These are phyloP conservation scores for Lacanobia oleracea DNA, from an alignment of 2,888 invertebrate genomes.

Conservation along the genomic window DNA sequence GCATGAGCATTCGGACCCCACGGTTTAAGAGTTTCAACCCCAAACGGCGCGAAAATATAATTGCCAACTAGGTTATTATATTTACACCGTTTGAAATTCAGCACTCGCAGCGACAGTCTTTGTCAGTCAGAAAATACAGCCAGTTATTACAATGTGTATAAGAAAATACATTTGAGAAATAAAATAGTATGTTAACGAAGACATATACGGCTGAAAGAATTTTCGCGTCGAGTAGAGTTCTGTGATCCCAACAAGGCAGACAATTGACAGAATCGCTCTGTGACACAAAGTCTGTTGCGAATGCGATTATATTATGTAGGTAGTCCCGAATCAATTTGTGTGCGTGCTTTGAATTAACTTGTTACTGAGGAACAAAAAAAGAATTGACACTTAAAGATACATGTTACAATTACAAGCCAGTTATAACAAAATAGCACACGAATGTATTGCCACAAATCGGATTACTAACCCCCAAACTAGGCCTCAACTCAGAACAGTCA, in stretches of 20 bases:
- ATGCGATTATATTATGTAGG: slow-evolving; percentile 38
- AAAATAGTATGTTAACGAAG: slow-evolving; percentile 1
- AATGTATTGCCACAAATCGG: too few species aligned
- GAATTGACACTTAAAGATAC: too few species aligned
- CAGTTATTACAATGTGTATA: background rate
- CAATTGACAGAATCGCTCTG: slow-evolving; percentile 42
- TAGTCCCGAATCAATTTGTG: slow-evolving; percentile 34
- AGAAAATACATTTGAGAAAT: slow-evolving; percentile 2
- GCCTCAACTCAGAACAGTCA: too few species aligned
- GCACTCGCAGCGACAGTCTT: too few species aligned
- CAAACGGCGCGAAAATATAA: too few species aligned
- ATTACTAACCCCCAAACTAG: too few species aligned
- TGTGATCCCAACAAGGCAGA: slow-evolving; percentile 34
- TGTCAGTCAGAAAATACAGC: background rate
- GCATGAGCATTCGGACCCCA: too few species aligned
- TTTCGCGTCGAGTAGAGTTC: background rate
- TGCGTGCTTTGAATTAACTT: slow-evolving; percentile 43
- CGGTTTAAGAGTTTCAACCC: too few species aligned
- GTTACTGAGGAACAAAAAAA: slow-evolving; percentile 6
- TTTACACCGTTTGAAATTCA: too few species aligned
- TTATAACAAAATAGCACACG: too few species aligned
- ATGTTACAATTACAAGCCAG: too few species aligned
- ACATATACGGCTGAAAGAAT: slow-evolving; percentile 2
- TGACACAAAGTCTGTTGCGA: slow-evolving; percentile 37
- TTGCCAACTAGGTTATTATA: too few species aligned